A percentile compares a stretch with the other conserved stretches of the same genome.
These are phyloP conservation scores for Rhagonycha lutea DNA, from an alignment of 2,888 invertebrate genomes.

Conservation along the genomic window DNA sequence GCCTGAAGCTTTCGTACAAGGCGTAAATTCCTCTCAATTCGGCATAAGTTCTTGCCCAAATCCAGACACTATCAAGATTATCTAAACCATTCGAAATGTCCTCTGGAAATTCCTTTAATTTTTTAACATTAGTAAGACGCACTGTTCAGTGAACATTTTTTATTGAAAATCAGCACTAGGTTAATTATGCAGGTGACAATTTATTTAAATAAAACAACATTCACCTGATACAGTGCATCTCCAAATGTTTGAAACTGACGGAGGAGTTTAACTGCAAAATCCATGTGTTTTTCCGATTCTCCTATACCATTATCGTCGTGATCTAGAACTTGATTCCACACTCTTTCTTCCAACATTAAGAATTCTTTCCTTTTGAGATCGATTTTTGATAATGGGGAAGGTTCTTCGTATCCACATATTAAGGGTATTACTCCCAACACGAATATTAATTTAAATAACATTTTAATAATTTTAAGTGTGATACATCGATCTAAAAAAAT, in stretches of 20 bases:
- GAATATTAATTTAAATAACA: neutral
- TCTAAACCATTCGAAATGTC: slow-evolving; percentile 39
- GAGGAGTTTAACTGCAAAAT: slow-evolving; percentile 59
- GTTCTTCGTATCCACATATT: neutral
- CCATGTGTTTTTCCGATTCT: slow-evolving; percentile 33
- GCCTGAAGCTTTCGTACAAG: slow-evolving; percentile 69
- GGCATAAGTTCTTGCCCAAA: slow-evolving; percentile 66
- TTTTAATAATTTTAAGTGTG: neutral
- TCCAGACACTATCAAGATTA: slow-evolving; percentile 58
- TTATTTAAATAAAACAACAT: neutral
- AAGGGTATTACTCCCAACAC: neutral
- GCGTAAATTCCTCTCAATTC: slow-evolving; percentile 67
- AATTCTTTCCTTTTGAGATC: slow-evolving; percentile 66
- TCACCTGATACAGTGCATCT: slow-evolving; percentile 56
- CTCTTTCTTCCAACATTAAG: slow-evolving; percentile 60
- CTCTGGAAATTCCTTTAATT: slow-evolving; percentile 38
- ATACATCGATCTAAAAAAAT: neutral
- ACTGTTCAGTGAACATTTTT: neutral
- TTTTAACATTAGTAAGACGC: neutral
- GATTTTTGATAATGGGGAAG: slow-evolving; percentile 44
- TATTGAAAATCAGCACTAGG: neutral
- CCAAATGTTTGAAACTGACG: slow-evolving; percentile 62
- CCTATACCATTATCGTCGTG: slow-evolving; percentile 32
- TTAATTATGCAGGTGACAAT: neutral
- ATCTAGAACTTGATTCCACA: slow-evolving; percentile 47